Conservation (phyloP, 2,113 vertebrate genomes). For the Megaptera novaeangliae region DNA sequence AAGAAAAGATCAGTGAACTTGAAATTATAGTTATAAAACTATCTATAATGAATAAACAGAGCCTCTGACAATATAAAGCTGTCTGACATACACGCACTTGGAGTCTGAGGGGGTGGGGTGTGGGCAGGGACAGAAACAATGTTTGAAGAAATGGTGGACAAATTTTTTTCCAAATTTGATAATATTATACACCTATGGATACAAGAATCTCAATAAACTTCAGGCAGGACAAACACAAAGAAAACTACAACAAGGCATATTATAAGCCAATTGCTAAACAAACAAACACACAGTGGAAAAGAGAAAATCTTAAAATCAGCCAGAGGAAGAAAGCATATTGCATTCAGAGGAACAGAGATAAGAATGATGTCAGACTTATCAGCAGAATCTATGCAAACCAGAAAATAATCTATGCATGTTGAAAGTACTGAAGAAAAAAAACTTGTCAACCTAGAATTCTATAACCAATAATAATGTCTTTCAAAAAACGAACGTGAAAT, state of each 20-base stretch:
- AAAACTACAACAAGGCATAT: background rate
- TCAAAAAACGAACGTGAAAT: background rate
- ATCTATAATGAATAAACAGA: background rate
- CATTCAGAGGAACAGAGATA: background rate
- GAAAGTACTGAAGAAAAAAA: background rate
- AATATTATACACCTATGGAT: background rate
- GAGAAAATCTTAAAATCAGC: background rate
- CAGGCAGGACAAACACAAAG: background rate
- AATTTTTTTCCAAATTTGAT: background rate
- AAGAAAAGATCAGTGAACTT: background rate
- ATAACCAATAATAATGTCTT: background rate
- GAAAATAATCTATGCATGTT: background rate
- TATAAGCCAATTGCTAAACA: background rate
- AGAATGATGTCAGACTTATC: background rate
- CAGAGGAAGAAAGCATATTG: background rate
- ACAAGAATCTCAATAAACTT: background rate
- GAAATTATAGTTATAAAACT: background rate
- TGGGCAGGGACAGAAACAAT: background rate
- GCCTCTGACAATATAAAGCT: background rate
- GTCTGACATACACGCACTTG: background rate
- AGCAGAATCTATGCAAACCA: background rate
- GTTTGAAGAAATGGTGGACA: background rate
- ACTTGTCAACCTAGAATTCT: background rate
- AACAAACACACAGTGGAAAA: background rate
- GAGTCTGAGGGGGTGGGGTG: rapidly evolving